Evolutionary conservation across 2,113 vertebrate genomes (phyloP).

Genomic region (Lycaon pictus): DNA sequence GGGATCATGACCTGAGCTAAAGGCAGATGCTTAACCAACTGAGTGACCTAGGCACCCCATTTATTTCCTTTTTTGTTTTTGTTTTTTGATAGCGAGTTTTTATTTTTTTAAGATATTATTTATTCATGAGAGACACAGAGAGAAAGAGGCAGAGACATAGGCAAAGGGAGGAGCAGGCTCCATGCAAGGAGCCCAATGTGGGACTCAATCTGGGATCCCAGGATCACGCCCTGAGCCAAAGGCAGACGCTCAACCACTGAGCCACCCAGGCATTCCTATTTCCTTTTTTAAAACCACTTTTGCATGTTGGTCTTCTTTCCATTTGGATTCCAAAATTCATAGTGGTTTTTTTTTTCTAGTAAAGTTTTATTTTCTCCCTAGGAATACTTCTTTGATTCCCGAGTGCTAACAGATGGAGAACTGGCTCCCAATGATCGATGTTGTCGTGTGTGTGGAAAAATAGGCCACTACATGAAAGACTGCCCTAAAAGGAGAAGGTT

Average conservation of each 20-base stretch:
- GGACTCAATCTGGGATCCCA: background rate
- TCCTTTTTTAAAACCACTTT: background rate
- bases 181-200: no score
- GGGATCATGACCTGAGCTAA: background rate
- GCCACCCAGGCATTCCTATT: background rate
- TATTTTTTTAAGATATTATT: background rate
- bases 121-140: background rate
- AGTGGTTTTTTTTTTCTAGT: constrained; percentile 15
- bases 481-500: constrained; percentile 98
- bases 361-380: constrained; percentile 81
- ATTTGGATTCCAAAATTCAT: constrained; percentile 35
- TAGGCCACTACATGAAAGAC: constrained; percentile 99
- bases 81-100: background rate
- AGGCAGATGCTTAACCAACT: background rate
- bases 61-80: background rate
- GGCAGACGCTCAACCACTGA: background rate
- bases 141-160: background rate
- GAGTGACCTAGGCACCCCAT: background rate
- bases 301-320: constrained; percentile 13
- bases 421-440: constrained; percentile 98
- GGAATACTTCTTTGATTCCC: constrained; percentile 99
- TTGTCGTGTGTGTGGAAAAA: constrained; percentile 98
- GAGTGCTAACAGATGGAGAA: constrained; percentile 97
- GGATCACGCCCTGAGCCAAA: background rate
- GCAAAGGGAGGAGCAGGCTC: background rate